A percentile compares a stretch with the other conserved stretches of the same genome.
Conservation (phyloP, 64 coral and sea anemone genomes). For the Acropora tenuis region DNA sequence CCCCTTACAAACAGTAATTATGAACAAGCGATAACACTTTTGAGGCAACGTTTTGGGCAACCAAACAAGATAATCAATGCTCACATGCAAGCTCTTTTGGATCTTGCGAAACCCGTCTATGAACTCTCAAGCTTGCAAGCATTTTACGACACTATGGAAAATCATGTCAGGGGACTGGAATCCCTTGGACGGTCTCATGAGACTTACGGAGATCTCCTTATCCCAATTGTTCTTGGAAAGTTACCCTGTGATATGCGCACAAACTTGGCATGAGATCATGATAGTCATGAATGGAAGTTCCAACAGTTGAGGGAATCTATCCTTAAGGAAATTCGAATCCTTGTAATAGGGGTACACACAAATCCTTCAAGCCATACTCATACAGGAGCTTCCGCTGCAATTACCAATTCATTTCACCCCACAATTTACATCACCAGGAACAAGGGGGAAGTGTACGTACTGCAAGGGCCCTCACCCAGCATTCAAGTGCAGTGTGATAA, state of each 20-base stretch:
- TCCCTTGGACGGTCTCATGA: conserved; percentile 65
- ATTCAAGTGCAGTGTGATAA: no score
- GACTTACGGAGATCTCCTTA: conserved; percentile 51
- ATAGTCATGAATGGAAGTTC: conserved; percentile 52
- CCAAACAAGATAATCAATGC: conserved; percentile 61
- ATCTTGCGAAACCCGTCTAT: conserved; percentile 37
- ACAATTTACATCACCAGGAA: no score
- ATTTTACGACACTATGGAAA: conserved; percentile 68
- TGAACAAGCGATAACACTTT: conserved; percentile 42
- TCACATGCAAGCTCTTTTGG: conserved; percentile 62
- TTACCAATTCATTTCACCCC: not conserved
- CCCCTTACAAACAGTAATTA: conserved; percentile 67
- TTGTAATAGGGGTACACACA: conserved; percentile 22
- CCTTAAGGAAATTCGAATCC: not conserved
- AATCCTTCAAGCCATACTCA: not conserved
- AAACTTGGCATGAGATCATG: conserved; percentile 58
- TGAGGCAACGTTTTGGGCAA: conserved; percentile 71
- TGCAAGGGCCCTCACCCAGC: no score
- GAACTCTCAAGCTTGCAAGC: conserved; percentile 36
- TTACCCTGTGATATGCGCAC: conserved; percentile 45
- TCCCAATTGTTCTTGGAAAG: conserved; percentile 66
- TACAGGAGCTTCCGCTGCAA: not conserved
- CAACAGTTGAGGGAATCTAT: conserved; percentile 21
- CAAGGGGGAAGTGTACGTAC: no score
- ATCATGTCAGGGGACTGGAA: conserved; percentile 51